phyloP scores from a whole-genome alignment of 2,888 invertebrate genomes.

The Aporophyla nigra region DNA sequence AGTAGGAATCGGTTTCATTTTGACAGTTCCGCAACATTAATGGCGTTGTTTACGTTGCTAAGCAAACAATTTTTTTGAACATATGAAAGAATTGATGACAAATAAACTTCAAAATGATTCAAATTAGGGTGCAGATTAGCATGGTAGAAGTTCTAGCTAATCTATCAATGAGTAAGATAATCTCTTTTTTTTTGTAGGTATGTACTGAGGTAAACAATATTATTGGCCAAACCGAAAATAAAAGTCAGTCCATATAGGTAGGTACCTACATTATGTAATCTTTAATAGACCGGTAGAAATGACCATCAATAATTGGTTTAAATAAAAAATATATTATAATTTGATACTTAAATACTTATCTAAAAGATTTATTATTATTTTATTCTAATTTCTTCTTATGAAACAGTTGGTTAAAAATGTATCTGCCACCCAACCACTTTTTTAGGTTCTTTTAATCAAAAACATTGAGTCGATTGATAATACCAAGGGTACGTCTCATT shows the following conservation, averaged over 20 bases:
- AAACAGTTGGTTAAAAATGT: not conserved
- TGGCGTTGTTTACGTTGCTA: no score
- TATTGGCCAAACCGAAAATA: not conserved
- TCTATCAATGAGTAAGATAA: not conserved
- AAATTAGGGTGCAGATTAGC: no score
- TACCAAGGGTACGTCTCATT: not conserved
- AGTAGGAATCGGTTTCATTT: no score
- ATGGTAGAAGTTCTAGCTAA: not conserved
- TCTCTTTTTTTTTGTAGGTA: not conserved
- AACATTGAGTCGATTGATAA: not conserved
- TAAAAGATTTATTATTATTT: not conserved
- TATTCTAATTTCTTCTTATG: not conserved
- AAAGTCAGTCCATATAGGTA: no score
- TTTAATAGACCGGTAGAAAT: not conserved
- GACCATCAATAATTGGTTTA: no score
- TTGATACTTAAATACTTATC: no score
- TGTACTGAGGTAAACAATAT: not conserved
- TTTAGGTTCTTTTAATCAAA: not conserved
- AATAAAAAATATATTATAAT: no score
- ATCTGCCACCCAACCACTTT: not conserved
- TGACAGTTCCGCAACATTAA: no score
- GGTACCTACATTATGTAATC: not conserved
- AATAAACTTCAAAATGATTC: no score
- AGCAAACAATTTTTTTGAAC: no score
- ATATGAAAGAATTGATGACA: no score